Evolutionary conservation across 2,888 invertebrate genomes (phyloP).

Genomic region (Byasa hedistus): DNA sequence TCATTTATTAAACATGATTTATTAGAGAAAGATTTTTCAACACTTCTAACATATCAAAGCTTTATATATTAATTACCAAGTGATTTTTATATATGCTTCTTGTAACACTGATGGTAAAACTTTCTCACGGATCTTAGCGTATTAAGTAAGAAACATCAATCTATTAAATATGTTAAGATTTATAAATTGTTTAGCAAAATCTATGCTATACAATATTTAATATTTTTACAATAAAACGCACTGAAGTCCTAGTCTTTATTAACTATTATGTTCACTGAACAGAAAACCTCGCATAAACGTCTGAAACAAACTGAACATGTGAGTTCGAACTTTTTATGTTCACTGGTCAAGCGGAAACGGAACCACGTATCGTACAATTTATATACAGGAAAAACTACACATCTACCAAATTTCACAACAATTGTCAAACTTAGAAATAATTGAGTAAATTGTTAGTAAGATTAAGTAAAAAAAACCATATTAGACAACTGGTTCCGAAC

Average conservation of each 20-base stretch:
- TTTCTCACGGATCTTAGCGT: too few relatives aligned
- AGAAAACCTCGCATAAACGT: slow-evolving; percentile 17
- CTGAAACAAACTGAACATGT: slow-evolving; percentile 2
- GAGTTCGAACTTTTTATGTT: slow-evolving; percentile 13
- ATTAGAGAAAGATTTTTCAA: too few relatives aligned
- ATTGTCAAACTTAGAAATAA: not conserved
- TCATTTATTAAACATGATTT: too few relatives aligned
- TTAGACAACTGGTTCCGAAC: too few relatives aligned
- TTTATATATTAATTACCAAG: too few relatives aligned
- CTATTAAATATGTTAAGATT: too few relatives aligned
- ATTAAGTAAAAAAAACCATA: too few relatives aligned
- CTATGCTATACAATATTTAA: not conserved
- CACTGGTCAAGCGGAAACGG: slow-evolving; percentile 8
- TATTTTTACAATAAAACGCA: not conserved
- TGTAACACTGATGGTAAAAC: too few relatives aligned
- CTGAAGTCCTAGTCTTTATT: not conserved
- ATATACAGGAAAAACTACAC: slow-evolving; percentile 2
- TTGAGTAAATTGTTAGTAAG: too few relatives aligned
- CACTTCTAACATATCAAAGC: too few relatives aligned
- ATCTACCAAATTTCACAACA: not conserved
- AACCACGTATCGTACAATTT: slow-evolving; percentile 7
- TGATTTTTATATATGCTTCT: too few relatives aligned
- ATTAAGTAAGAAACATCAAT: too few relatives aligned
- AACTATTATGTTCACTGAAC: not conserved
- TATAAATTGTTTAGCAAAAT: not conserved